Evolutionary conservation across 2,888 invertebrate species (phyloP), one percentile per base, ranked within the genome.

Genomic region (Bhutanitis thaidina): DNA sequence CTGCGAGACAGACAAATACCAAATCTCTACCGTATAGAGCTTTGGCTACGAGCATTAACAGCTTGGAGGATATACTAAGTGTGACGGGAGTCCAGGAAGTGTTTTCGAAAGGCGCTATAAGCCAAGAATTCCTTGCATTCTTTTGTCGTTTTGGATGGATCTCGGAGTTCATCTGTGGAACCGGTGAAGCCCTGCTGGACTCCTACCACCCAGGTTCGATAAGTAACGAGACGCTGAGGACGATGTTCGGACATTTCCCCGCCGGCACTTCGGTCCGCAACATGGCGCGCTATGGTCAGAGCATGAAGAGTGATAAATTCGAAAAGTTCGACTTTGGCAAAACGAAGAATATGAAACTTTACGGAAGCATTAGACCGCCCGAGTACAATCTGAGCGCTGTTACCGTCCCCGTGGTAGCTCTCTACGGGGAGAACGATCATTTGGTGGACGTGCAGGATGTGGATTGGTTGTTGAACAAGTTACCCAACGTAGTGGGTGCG

Each of bases 1-100:
- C 94, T 0, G 43, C 78, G 0, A 73, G 83, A 5, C 77, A 91
- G 75, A 68, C 84, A 43, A 64, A 90, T 64, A 66, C 92, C 58
- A 77, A 78, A 52, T 73, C 79, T 0, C 14, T 58, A 0, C 16
- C 60, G 0, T 92, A 92, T 61, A 92, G 92, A 62, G 61, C 77
- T 1, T 92, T 92, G 68, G 77, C 93, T 10, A 74, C 74, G 34
- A 68, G 90, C 0, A 86, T 90, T 50, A 76, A 90, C 39, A 88
- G 89, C 5, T 40, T 79, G 25, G 77, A 48, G 3, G 37, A 41
- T 10, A 9, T 49, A 0, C 43, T 61, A 1, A 34, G 52, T 9
- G 7, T 43, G 4, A 38, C 50, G 4, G 55, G 52, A 1, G 10
- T 54, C 3, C 36, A 54, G 1, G 55, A 61, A 44, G 4, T 54